Percentiles rank a stretch among this genome's conserved stretches.
These are phyloP conservation scores for Helostoma temminkii DNA, from an alignment of 2,797 vertebrate genomes.

Conservation along the genomic window DNA sequence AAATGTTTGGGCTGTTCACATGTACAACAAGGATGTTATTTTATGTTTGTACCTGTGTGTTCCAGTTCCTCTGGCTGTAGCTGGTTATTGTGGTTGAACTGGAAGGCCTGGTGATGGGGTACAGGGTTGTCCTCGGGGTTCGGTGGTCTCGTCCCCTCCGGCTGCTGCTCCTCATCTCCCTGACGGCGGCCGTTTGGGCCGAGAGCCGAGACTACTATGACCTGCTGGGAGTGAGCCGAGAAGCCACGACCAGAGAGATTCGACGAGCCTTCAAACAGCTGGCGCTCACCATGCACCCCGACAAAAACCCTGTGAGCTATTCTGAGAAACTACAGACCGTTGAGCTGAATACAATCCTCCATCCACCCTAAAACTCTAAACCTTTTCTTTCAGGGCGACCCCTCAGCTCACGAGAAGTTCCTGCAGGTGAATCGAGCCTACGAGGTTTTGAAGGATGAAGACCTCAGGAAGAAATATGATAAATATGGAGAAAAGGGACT, in stretches of 20 bases:
- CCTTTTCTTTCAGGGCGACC: slow-evolving; percentile 86
- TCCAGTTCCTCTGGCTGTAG: slow-evolving; percentile 9
- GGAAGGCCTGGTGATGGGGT: slow-evolving; percentile 43
- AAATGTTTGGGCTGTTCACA: background rate
- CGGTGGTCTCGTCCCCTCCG: background rate
- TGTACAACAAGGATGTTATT: background rate
- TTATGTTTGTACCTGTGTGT: background rate
- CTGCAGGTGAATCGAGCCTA: slow-evolving; percentile 96
- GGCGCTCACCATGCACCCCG: slow-evolving; percentile 95
- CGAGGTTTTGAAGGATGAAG: slow-evolving; percentile 97
- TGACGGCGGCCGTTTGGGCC: slow-evolving; percentile 77
- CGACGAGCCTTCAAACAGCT: slow-evolving; percentile 96
- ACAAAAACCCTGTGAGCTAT: slow-evolving; percentile 92
- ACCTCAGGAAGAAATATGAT: slow-evolving; percentile 97
- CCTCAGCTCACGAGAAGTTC: slow-evolving; percentile 94
- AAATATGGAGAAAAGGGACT: slow-evolving; percentile 97
- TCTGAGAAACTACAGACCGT: background rate
- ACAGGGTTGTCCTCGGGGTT: background rate
- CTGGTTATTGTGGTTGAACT: background rate
- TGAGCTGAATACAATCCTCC: background rate
- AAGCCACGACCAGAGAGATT: slow-evolving; percentile 93
- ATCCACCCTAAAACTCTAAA: background rate
- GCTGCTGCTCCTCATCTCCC: slow-evolving; percentile 68
- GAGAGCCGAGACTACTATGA: slow-evolving; percentile 90
- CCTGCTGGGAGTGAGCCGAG: slow-evolving; percentile 90